phyloP scores from a whole-genome alignment of 2,797 vertebrate genomes.

The Sebastes wilsoni region DNA sequence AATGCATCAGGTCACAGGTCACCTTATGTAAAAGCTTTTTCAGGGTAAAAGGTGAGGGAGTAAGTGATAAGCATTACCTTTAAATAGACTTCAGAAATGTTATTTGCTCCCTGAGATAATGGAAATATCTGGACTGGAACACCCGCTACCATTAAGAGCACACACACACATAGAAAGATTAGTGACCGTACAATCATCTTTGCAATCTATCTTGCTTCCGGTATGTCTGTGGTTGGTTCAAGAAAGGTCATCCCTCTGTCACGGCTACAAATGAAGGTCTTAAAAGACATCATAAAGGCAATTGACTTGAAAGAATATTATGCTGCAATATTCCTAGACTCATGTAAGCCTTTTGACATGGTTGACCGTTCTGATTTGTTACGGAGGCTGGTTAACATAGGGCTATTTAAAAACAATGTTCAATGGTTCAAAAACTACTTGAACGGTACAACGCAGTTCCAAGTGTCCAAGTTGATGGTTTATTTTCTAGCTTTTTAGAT shows the following conservation, averaged over 20 bases:
- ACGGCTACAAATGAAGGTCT: not conserved
- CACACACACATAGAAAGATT: not conserved
- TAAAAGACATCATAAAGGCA: not conserved
- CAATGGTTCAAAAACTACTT: not conserved
- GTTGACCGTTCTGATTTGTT: not conserved
- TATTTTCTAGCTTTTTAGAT: not conserved
- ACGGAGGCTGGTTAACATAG: not conserved
- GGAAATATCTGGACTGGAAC: constrained; percentile 6
- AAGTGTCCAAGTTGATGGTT: not conserved
- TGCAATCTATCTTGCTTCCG: not conserved
- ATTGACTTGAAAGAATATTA: not conserved
- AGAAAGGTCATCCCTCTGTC: not conserved
- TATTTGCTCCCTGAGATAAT: constrained; percentile 19
- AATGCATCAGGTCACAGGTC: constrained; percentile 16
- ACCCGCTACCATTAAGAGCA: not conserved
- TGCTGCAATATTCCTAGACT: not conserved
- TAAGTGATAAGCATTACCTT: constrained; percentile 4
- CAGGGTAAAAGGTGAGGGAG: constrained; percentile 1
- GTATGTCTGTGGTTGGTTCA: not conserved
- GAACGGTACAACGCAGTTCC: not conserved
- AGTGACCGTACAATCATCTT: not conserved
- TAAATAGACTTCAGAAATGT: constrained; percentile 26
- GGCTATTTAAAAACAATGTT: not conserved
- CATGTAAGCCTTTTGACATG: not conserved
- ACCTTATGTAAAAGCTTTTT: not conserved